phyloP scores from a whole-genome alignment of 37 sponge, comb jelly and placozoan genomes.

The Halisarca cf. caerulea region DNA sequence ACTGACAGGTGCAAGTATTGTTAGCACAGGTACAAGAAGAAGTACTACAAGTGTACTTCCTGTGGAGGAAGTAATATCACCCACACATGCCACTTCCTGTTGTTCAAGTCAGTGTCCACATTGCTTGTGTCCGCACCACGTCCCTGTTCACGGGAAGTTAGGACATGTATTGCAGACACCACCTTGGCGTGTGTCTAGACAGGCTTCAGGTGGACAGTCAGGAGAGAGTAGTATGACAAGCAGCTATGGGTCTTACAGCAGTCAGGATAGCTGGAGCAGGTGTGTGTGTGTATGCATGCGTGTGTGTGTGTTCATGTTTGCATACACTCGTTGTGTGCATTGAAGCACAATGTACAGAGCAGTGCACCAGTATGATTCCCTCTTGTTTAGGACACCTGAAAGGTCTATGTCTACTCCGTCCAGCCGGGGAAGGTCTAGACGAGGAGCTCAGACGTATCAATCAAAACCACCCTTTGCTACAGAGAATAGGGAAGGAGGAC shows the following conservation, averaged over 20 bases:
- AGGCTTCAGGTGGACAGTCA: not conserved
- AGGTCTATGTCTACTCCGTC: too few species aligned
- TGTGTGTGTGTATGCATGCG: not conserved
- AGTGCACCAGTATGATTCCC: too few species aligned
- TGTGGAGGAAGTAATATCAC: not conserved
- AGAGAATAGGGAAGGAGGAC: too few species aligned
- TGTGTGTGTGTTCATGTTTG: slow-evolving; percentile 17
- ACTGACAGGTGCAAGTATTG: not conserved
- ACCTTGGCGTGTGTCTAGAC: not conserved
- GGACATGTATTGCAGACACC: not conserved
- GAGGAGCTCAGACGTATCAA: too few species aligned
- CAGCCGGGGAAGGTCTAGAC: too few species aligned
- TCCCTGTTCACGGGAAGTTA: too few species aligned
- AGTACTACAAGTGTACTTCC: not conserved
- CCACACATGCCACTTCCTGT: not conserved
- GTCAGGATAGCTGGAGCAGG: not conserved
- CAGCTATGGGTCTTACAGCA: slow-evolving; percentile 13
- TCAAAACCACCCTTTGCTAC: too few species aligned
- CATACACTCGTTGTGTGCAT: not conserved
- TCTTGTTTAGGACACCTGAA: too few species aligned
- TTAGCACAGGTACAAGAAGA: not conserved
- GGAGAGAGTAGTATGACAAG: slow-evolving; percentile 6
- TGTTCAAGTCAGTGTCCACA: not conserved
- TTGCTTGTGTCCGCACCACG: not conserved
- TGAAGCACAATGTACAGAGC: too few species aligned